Percentiles rank a stretch among this genome's conserved stretches.
Conservation (phyloP, 2,797 vertebrate genomes). For the Sebastes oblongus region DNA sequence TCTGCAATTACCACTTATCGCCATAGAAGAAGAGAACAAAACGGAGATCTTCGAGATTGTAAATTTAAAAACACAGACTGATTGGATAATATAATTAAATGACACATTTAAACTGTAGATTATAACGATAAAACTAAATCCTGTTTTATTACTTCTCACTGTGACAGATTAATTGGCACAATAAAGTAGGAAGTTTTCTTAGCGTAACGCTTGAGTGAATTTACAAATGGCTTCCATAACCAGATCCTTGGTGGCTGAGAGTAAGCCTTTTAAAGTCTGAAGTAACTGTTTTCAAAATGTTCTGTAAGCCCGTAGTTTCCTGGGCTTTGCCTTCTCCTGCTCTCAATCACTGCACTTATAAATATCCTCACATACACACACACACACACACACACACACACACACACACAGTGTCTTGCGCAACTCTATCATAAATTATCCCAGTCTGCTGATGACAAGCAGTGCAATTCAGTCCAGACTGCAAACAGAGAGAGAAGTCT, state of each 20-base stretch:
- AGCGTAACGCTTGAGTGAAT: conserved; percentile 16
- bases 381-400: not conserved
- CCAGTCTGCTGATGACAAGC: conserved; percentile 45
- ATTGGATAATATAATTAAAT: not conserved
- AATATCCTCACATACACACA: not conserved
- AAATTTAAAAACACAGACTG: not conserved
- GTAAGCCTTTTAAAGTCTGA: not conserved
- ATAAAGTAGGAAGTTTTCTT: not conserved
- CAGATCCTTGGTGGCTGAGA: conserved; percentile 7
- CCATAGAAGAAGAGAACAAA: not conserved
- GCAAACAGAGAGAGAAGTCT: conserved; percentile 40
- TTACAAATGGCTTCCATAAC: conserved; percentile 29
- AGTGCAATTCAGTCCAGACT: conserved; percentile 55
- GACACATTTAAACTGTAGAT: not conserved
- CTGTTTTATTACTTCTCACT: not conserved
- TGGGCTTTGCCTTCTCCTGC: conserved; percentile 16
- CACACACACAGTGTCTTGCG: conserved; percentile 21
- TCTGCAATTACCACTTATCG: not conserved
- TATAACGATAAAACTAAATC: not conserved
- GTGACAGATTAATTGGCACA: not conserved
- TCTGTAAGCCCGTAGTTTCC: conserved; percentile 14
- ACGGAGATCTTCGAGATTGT: not conserved
- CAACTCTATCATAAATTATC: conserved; percentile 54
- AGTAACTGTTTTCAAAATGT: conserved; percentile 32
- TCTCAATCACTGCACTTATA: conserved; percentile 34